Evolutionary conservation across 2,797 vertebrate species (phyloP).

Genomic region (Helarctos malayanus): DNA sequence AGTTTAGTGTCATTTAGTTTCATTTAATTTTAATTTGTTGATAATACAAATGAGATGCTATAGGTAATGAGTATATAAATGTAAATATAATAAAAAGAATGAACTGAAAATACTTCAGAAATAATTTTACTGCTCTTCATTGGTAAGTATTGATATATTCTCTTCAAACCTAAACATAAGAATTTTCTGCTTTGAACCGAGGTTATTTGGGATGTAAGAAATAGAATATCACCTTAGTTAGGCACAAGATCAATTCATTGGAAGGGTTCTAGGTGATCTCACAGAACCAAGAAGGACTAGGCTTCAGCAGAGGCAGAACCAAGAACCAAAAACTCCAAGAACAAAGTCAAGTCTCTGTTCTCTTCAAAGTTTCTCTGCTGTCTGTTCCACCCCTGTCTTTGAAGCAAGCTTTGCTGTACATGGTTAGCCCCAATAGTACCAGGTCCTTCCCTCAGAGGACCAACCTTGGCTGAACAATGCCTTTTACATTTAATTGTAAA

Average conservation of each 20-base stretch:
- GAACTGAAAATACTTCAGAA: background rate
- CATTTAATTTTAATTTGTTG: background rate
- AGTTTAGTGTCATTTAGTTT: background rate
- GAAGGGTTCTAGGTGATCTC: background rate
- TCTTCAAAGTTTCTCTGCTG: background rate
- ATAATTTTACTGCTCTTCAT: background rate
- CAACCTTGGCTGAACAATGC: background rate
- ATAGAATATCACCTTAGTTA: background rate
- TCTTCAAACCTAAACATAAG: background rate
- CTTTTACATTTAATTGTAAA: background rate
- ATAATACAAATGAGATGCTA: constrained; percentile 18
- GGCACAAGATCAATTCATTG: background rate
- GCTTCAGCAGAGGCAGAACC: background rate
- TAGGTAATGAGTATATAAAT: background rate
- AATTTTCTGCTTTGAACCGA: background rate
- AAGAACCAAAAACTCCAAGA: background rate
- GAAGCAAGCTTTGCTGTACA: background rate
- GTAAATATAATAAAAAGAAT: background rate
- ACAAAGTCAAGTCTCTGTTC: background rate
- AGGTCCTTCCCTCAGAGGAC: background rate
- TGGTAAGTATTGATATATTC: background rate
- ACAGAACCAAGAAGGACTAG: background rate
- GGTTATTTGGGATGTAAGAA: background rate
- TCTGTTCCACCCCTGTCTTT: background rate
- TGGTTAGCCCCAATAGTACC: background rate